These are phyloP conservation scores for Coptotermes formosanus DNA, from an alignment of 1,140 invertebrate genomes.

Conservation along the genomic window DNA sequence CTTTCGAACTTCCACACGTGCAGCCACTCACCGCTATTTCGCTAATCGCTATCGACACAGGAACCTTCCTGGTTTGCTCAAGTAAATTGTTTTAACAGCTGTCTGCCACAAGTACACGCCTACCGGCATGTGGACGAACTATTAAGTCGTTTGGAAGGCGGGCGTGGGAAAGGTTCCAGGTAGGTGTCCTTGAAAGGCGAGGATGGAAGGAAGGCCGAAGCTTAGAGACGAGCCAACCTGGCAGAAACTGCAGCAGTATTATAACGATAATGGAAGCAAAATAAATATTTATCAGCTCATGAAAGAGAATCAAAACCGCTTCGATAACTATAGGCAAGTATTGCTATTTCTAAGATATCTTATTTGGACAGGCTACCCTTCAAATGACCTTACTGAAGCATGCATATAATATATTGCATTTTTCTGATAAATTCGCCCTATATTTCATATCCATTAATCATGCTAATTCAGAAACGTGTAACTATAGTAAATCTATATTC, in stretches of 20 bases:
- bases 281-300: constrained; percentile 79
- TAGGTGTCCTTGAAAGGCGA: background rate
- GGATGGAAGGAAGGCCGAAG: constrained; percentile 50
- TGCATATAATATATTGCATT: background rate
- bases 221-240: constrained; percentile 67
- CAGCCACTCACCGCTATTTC: too few relatives aligned
- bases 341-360: constrained; percentile 33
- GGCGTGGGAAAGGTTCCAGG: too few relatives aligned
- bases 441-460: background rate
- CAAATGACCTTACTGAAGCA: constrained; percentile 27
- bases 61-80: too few relatives aligned
- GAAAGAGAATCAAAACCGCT: constrained; percentile 69
- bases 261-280: constrained; percentile 61
- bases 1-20: too few relatives aligned
- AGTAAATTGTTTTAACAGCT: background rate
- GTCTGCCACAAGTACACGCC: background rate
- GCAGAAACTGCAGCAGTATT: constrained; percentile 71
- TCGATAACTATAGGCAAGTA: constrained; percentile 76
- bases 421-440: background rate
- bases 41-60: too few relatives aligned
- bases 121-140: constrained; percentile 3
- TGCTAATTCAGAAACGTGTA: background rate
- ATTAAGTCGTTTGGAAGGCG: background rate
- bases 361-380: constrained; percentile 22
- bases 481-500: background rate